Conservation (phyloP, 1,140 invertebrate genomes). For the Adelges cooleyi region DNA sequence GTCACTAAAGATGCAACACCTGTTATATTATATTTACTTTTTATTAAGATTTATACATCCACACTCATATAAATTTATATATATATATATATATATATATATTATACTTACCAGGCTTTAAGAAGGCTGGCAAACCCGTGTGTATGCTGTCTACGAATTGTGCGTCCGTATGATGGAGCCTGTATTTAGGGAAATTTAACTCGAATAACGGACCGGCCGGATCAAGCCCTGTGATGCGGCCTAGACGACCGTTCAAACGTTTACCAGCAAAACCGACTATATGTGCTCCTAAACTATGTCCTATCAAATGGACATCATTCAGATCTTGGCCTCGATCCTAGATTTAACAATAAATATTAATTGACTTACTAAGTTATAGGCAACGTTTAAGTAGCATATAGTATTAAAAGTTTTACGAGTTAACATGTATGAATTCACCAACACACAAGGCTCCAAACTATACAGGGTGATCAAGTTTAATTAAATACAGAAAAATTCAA, state of each 20-base stretch:
- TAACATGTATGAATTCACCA: too few species aligned
- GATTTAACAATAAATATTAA: too few species aligned
- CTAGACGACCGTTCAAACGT: slow-evolving; percentile 51
- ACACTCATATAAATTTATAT: too few species aligned
- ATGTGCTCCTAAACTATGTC: slow-evolving; percentile 73
- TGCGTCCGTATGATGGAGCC: slow-evolving; percentile 70
- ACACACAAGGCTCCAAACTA: slow-evolving; percentile 63
- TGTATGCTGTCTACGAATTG: slow-evolving; percentile 78
- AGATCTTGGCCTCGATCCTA: slow-evolving; percentile 56
- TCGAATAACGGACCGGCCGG: slow-evolving; percentile 80
- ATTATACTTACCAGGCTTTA: too few species aligned
- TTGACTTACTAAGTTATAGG: too few species aligned
- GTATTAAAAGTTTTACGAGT: too few species aligned
- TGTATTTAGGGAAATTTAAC: slow-evolving; percentile 63
- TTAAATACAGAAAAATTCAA: too few species aligned
- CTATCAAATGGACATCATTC: slow-evolving; percentile 63
- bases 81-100: slow-evolving; percentile 70
- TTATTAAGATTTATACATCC: too few species aligned
- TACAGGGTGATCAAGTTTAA: too few species aligned
- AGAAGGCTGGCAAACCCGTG: slow-evolving; percentile 73
- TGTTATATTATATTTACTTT: too few species aligned
- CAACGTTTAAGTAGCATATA: too few species aligned
- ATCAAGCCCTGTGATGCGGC: slow-evolving; percentile 70
- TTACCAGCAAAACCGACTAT: slow-evolving; percentile 74
- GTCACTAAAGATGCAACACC: too few species aligned